Evolutionary conservation across 2,113 vertebrate species (phyloP).

Genomic region (Tretioscincus oriximinensis): DNA sequence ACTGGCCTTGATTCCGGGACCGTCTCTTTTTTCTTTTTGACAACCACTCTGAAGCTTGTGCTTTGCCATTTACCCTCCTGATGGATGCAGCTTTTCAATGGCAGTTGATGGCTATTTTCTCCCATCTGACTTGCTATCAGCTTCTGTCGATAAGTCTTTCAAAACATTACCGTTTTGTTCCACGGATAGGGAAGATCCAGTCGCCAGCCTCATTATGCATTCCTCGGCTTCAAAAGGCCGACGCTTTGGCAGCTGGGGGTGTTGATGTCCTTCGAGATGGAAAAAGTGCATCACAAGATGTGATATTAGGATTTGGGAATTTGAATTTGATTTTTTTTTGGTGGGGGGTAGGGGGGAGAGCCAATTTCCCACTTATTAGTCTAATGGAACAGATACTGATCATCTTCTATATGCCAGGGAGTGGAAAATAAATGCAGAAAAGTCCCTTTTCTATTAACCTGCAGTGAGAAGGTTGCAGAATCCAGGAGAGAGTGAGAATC

Average conservation of each 20-base stretch:
- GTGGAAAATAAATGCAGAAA: not conserved
- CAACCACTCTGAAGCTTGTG: not conserved
- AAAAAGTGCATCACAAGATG: constrained; percentile 60
- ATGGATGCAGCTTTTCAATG: constrained; percentile 4
- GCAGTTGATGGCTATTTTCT: constrained; percentile 50
- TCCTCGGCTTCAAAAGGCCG: constrained; percentile 56
- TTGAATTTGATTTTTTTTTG: constrained; percentile 27
- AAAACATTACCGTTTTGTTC: constrained; percentile 55
- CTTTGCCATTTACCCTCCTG: not conserved
- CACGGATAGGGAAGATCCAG: constrained; percentile 44
- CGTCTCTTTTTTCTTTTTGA: not conserved
- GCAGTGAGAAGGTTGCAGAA: too few relatives aligned
- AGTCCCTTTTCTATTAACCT: not conserved
- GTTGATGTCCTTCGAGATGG: constrained; percentile 65
- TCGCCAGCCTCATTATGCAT: constrained; percentile 52
- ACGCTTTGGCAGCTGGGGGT: constrained; percentile 55
- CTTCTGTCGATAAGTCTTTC: constrained; percentile 61
- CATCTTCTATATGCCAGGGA: constrained; percentile 3
- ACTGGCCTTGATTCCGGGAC: too few relatives aligned
- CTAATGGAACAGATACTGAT: constrained; percentile 52
- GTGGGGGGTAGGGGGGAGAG: constrained; percentile 33
- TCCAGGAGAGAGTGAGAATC: not conserved
- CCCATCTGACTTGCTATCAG: constrained; percentile 27
- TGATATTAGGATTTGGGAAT: constrained; percentile 62
- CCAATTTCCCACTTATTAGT: constrained; percentile 40